phyloP scores from a whole-genome alignment of 2,113 vertebrate genomes.

The Festucalex cinctus region DNA sequence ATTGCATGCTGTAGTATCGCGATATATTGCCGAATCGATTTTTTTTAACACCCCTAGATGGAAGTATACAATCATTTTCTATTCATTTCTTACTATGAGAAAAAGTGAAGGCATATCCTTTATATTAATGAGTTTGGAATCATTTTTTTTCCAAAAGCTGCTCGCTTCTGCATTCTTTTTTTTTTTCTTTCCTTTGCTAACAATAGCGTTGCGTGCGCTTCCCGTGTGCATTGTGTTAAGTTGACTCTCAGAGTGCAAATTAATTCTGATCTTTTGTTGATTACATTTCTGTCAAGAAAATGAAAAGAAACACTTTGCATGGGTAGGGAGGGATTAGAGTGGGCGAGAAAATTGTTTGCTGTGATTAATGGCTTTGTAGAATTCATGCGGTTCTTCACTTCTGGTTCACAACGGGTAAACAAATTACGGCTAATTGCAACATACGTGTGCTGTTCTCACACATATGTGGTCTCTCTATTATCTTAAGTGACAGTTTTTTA shows the following conservation, averaged over 20 bases:
- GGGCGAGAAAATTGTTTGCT: slow-evolving; percentile 30
- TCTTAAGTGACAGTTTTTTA: not conserved
- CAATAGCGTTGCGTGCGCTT: not conserved
- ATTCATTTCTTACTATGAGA: too few relatives aligned
- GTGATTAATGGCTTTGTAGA: slow-evolving; percentile 54
- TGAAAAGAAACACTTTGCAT: slow-evolving; percentile 44
- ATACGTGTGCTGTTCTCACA: slow-evolving; percentile 24
- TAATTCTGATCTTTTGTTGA: slow-evolving; percentile 53
- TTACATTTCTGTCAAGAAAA: slow-evolving; percentile 58
- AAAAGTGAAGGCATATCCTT: too few relatives aligned
- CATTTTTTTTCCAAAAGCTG: not conserved
- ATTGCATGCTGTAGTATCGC: too few relatives aligned
- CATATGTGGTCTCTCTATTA: not conserved
- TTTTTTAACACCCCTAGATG: too few relatives aligned
- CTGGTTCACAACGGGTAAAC: too few relatives aligned
- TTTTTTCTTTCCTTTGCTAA: not conserved
- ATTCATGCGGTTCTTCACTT: slow-evolving; percentile 47
- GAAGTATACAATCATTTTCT: too few relatives aligned
- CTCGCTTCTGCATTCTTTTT: slow-evolving; percentile 2
- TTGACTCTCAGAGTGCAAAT: slow-evolving; percentile 42
- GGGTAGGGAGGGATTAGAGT: slow-evolving; percentile 35
- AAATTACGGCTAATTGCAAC: slow-evolving; percentile 43
- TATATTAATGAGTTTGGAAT: too few relatives aligned
- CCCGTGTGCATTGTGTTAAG: slow-evolving; percentile 27
- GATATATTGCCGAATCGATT: too few relatives aligned